Evolutionary conservation across 2,113 vertebrate genomes (phyloP), one percentile per base, ranked within the genome.

Genomic region (Rafetus swinhoei): DNA sequence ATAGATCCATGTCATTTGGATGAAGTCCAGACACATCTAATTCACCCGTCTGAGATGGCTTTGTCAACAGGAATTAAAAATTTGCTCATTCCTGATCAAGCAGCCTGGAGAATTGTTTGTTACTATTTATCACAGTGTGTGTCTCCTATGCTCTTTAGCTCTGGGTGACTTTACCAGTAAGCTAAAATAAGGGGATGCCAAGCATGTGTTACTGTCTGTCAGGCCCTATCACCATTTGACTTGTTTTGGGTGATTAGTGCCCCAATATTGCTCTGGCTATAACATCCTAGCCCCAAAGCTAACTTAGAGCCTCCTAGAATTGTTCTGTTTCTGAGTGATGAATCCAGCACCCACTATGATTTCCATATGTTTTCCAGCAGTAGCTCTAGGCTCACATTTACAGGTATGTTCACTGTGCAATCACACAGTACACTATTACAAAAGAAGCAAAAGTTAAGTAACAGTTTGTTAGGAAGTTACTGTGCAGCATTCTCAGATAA

Each of bases 261-360:
- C 2, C 91, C 16, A 69, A 1, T 53, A 52, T 35, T 88, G 45
- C 39, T 53, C 60, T 32, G 39, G 9, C 27, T 5, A 60, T 6
- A 83, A 3, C 14, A 85, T 87, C 77, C 25, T 35, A 87, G 77
- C 65, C 39, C 60, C 79, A 76, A 92, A 90, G 50, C 45, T 80
- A 54, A 92, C 13, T 39, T 55, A 80, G 21, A 84, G 86, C 52
- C 11, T 59, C 91, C 62, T 88, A 55, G 74, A 93, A 93, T 90
- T 90, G 89, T 94, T 96, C 95, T 93, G 92, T 90, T 94, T 81
- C 4, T 62, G 39, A 22, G 22, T 82, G 65, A 79, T 94, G 85
- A 95, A 86, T 93, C 32, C 94, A 93, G 83, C 0, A 1, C 53
- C n/a, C 56, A 86, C 79, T 86, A 53, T 21, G 14, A 21, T 80